phyloP scores from a whole-genome alignment of 2,888 invertebrate species.

The Clivina fossor region DNA sequence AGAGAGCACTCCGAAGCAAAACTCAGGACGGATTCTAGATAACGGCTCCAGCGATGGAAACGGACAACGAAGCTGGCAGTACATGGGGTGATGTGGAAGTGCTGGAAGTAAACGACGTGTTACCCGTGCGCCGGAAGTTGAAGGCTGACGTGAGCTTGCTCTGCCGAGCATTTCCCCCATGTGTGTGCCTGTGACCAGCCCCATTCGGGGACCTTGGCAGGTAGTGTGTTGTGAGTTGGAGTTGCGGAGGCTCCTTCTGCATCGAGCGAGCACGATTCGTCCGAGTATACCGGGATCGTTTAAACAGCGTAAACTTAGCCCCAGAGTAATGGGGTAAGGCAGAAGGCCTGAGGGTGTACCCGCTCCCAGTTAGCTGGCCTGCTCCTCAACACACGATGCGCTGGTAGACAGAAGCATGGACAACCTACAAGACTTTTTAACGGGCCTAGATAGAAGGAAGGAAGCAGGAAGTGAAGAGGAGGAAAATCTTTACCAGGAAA shows the following conservation, averaged over 20 bases:
- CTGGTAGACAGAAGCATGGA: background rate
- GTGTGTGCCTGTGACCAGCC: constrained; percentile 25
- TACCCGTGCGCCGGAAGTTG: constrained; percentile 4
- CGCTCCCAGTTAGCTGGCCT: constrained; percentile 10
- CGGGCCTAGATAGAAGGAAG: too few relatives aligned
- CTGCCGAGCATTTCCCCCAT: constrained; percentile 32
- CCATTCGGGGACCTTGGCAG: constrained; percentile 26
- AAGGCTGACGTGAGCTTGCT: constrained; percentile 36
- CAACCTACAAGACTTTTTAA: too few relatives aligned
- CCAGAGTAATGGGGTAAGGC: constrained; percentile 11
- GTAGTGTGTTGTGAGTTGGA: constrained; percentile 16
- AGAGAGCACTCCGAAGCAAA: too few relatives aligned
- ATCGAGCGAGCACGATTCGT: constrained; percentile 18
- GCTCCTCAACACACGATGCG: constrained; percentile 19
- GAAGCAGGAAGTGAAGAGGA: too few relatives aligned
- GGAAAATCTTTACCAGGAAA: too few relatives aligned
- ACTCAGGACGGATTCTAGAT: too few relatives aligned
- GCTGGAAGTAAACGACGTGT: too few relatives aligned
- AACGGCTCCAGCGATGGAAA: too few relatives aligned
- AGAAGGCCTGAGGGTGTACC: background rate
- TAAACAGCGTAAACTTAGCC: constrained; percentile 10
- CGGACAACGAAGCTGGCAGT: too few relatives aligned
- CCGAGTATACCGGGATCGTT: constrained; percentile 20
- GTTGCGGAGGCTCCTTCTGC: constrained; percentile 16
- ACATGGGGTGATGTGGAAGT: too few relatives aligned